Percentiles rank a stretch among this genome's conserved stretches.
phyloP scores from a whole-genome alignment of 2,113 vertebrate genomes.

The Trematomus loennbergii region DNA sequence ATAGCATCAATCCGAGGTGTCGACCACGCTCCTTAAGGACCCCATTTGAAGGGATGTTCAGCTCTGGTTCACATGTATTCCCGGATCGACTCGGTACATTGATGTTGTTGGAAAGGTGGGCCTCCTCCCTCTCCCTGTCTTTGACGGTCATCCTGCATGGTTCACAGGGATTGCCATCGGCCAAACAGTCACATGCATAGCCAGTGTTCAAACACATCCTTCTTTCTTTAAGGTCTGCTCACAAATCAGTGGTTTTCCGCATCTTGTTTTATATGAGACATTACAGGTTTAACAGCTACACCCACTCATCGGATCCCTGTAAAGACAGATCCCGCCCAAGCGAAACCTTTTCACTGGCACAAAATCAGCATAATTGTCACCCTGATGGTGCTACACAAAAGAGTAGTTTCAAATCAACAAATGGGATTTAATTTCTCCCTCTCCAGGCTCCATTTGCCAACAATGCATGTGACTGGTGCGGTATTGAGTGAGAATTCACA shows the following conservation, averaged over 20 bases:
- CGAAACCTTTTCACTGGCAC: slow-evolving; percentile 32
- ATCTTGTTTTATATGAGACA: slow-evolving; percentile 25
- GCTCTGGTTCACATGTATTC: slow-evolving; percentile 20
- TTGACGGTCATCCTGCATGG: slow-evolving; percentile 67
- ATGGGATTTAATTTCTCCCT: slow-evolving; percentile 10
- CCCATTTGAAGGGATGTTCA: slow-evolving; percentile 1
- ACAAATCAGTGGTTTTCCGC: slow-evolving; percentile 15
- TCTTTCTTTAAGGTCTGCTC: not conserved
- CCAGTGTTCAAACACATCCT: slow-evolving; percentile 62
- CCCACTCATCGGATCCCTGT: slow-evolving; percentile 31
- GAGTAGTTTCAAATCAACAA: slow-evolving; percentile 32
- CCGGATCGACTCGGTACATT: not conserved
- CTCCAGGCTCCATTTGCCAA: not conserved
- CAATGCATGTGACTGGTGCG: not conserved
- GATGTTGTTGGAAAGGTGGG: slow-evolving; percentile 51
- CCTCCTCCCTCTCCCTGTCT: slow-evolving; percentile 47
- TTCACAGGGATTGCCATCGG: slow-evolving; percentile 53
- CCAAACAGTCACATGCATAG: slow-evolving; percentile 61
- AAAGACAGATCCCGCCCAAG: slow-evolving; percentile 35
- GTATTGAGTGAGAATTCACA: slow-evolving; percentile 10
- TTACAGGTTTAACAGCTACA: slow-evolving; percentile 63
- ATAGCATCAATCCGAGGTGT: slow-evolving; percentile 89
- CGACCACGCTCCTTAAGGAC: slow-evolving; percentile 65
- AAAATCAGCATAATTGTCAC: slow-evolving; percentile 39
- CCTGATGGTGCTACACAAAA: slow-evolving; percentile 33